These are phyloP conservation scores for Mnemiopsis leidyi DNA, from an alignment of 37 sponge, comb jelly and placozoan genomes.

Conservation along the genomic window DNA sequence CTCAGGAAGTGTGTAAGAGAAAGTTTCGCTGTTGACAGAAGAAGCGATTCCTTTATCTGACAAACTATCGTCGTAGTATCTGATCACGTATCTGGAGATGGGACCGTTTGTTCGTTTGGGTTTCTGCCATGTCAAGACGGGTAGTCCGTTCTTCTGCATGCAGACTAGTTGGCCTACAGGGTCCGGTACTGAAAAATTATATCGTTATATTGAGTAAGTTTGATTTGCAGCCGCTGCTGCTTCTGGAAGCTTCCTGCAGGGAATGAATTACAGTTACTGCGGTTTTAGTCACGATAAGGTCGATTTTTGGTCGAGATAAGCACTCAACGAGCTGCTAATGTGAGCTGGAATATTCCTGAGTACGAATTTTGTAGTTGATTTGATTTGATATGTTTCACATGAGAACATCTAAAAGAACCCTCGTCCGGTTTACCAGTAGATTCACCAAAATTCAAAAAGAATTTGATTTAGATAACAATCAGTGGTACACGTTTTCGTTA, in stretches of 20 bases:
- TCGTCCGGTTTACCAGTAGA: too few relatives aligned
- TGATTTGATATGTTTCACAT: background rate
- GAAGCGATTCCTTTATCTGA: background rate
- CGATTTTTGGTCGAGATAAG: background rate
- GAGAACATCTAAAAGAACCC: background rate
- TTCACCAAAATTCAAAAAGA: too few relatives aligned
- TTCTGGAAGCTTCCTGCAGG: background rate
- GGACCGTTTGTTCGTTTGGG: background rate
- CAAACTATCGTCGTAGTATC: background rate
- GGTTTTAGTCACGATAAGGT: background rate
- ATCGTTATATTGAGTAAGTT: background rate
- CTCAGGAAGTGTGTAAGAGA: background rate
- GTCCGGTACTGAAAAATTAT: background rate
- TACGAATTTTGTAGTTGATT: background rate
- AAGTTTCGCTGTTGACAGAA: background rate
- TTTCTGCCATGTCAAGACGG: background rate
- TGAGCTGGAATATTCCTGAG: background rate
- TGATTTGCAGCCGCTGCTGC: background rate
- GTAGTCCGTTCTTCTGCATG: background rate
- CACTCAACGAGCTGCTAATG: background rate
- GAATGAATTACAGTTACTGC: too few relatives aligned
- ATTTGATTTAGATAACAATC: too few relatives aligned
- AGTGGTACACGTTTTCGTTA: too few relatives aligned
- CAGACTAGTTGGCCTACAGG: background rate
- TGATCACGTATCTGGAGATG: background rate